These are phyloP conservation scores for Leuciscus idus DNA, from an alignment of 2,113 vertebrate genomes.

Conservation along the genomic window DNA sequence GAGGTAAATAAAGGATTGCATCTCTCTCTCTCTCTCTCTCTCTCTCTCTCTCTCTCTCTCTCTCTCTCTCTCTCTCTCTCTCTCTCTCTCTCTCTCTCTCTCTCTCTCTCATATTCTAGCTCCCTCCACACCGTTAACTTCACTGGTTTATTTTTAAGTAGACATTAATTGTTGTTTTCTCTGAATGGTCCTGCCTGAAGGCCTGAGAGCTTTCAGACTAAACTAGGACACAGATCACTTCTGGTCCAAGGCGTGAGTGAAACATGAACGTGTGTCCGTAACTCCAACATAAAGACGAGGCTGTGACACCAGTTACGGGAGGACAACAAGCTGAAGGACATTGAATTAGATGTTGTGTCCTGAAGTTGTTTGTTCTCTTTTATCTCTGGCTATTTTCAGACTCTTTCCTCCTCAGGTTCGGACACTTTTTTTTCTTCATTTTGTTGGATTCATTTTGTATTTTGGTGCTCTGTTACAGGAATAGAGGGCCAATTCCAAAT, in stretches of 20 bases:
- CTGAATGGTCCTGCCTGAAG: constrained; percentile 1
- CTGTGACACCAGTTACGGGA: background rate
- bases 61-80: no score
- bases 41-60: no score
- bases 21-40: no score
- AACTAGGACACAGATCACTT: constrained; percentile 4
- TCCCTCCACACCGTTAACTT: background rate
- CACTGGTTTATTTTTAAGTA: background rate
- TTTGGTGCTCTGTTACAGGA: background rate
- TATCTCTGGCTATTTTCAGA: background rate
- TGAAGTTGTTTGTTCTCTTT: background rate
- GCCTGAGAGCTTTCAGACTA: background rate
- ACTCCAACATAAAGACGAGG: background rate
- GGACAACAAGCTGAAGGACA: constrained; percentile 24
- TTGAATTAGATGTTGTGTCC: background rate
- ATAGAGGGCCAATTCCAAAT: background rate
- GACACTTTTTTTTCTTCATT: background rate
- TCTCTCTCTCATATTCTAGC: no score
- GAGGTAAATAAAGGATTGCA: background rate
- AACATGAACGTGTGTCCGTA: background rate
- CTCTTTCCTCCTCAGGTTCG: background rate
- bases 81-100: no score
- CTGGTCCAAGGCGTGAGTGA: background rate
- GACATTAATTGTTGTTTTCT: constrained; percentile 11
- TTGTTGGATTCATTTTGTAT: background rate